Evolutionary conservation across 2,113 vertebrate species (phyloP).

Genomic region (Gymnobelideus leadbeateri): DNA sequence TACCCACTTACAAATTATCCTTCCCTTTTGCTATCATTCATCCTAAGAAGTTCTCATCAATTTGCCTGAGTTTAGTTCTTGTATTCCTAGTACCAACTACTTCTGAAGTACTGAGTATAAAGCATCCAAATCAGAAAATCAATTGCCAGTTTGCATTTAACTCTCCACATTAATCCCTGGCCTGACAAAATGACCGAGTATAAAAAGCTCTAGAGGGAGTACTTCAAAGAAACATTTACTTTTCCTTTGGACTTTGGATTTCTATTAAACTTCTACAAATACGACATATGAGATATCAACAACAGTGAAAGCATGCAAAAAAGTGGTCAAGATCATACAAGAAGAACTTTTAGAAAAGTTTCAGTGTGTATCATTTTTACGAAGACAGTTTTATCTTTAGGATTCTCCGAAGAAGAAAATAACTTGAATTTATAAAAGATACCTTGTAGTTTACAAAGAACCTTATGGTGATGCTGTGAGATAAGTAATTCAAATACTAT

Average conservation of each 20-base stretch:
- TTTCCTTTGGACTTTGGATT: not conserved
- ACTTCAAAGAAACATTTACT: constrained; percentile 8
- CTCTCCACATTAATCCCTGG: not conserved
- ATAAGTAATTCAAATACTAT: not conserved
- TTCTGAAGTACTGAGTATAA: not conserved
- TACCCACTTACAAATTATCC: not conserved
- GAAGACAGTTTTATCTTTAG: not conserved
- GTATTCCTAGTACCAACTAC: not conserved
- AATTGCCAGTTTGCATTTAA: constrained; percentile 27
- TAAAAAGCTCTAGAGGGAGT: not conserved
- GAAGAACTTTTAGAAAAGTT: not conserved
- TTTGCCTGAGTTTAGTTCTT: not conserved
- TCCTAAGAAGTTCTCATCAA: not conserved
- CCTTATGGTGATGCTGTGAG: not conserved
- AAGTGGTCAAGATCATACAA: not conserved
- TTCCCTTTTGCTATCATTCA: not conserved
- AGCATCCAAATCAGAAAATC: not conserved
- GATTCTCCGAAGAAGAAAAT: not conserved
- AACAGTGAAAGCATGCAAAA: not conserved
- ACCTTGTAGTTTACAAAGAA: not conserved
- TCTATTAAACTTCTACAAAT: not conserved
- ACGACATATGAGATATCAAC: not conserved
- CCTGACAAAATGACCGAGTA: not conserved
- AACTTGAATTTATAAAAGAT: not conserved
- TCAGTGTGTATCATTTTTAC: not conserved